Percentiles rank a stretch among this genome's conserved stretches.
phyloP scores from a whole-genome alignment of 2,113 vertebrate species.

The Halcyon malimbica region DNA sequence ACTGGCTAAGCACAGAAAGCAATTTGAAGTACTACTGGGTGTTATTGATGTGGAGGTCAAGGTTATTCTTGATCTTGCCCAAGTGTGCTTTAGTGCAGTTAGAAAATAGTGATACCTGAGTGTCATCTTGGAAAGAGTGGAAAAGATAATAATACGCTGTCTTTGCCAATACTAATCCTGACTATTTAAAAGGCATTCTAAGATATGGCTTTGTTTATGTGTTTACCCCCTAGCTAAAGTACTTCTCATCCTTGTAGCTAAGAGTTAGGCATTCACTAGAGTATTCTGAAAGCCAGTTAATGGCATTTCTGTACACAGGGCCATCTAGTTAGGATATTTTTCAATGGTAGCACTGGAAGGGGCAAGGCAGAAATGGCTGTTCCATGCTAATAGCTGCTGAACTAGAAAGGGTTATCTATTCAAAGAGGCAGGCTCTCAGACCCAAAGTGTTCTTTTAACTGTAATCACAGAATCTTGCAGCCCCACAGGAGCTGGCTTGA shows the following conservation, averaged over 20 bases:
- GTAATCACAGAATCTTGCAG: constrained; percentile 33
- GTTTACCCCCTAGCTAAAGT: constrained; percentile 6
- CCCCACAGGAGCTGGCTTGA: constrained; percentile 8
- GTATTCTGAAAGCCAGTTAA: constrained; percentile 14
- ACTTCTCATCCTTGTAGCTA: neutral
- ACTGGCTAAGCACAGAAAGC: neutral
- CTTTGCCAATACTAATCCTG: neutral
- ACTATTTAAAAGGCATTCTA: neutral
- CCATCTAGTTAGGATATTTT: constrained; percentile 38
- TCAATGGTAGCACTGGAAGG: neutral
- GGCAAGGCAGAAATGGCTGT: neutral
- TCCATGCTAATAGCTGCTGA: neutral
- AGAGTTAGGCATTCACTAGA: neutral
- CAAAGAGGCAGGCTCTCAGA: neutral
- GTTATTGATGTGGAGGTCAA: neutral
- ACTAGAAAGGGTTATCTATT: constrained; percentile 21
- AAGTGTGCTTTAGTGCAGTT: neutral
- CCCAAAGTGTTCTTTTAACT: constrained; percentile 37
- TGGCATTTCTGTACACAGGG: neutral
- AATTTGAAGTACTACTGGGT: neutral
- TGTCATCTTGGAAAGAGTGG: neutral
- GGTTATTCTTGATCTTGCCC: neutral
- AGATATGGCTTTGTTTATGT: neutral
- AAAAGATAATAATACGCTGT: neutral
- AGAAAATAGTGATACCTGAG: neutral